These are phyloP conservation scores for Crotalus tigris DNA, from an alignment of 2,113 vertebrate species.

Conservation along the genomic window DNA sequence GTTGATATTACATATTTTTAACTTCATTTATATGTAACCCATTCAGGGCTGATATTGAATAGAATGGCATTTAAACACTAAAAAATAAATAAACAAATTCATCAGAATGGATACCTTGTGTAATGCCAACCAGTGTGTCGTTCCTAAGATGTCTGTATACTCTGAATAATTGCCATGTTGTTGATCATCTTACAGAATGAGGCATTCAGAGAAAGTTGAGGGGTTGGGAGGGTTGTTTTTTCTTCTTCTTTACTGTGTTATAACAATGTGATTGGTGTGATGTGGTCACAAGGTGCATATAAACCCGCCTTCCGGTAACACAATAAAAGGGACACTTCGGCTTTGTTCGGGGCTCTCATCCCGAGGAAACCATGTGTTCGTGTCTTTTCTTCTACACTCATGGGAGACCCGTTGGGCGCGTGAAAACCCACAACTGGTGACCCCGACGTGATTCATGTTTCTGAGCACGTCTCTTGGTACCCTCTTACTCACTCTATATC, in stretches of 20 bases:
- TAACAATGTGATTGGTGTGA: too few relatives aligned
- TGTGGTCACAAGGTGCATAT: too few relatives aligned
- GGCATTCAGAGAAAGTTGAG: neutral
- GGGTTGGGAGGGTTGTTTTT: neutral
- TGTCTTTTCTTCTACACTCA: too few relatives aligned
- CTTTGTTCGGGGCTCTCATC: too few relatives aligned
- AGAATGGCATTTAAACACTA: neutral
- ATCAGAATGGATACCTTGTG: neutral
- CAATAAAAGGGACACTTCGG: too few relatives aligned
- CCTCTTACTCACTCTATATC: neutral
- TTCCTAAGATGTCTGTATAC: neutral
- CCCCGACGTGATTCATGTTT: too few relatives aligned
- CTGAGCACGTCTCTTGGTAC: too few relatives aligned
- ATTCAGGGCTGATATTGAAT: neutral
- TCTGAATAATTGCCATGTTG: neutral
- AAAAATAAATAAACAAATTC: neutral
- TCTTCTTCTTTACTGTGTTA: too few relatives aligned
- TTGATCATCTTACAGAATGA: neutral
- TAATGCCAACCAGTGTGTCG: neutral
- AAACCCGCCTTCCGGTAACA: too few relatives aligned
- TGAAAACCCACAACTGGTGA: too few relatives aligned
- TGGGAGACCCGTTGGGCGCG: too few relatives aligned
- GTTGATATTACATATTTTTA: neutral
- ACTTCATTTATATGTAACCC: neutral
- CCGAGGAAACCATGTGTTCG: too few relatives aligned